Evolutionary conservation across 1,140 invertebrate species (phyloP), one percentile per base, ranked within the genome.

Genomic region (Ctenoplectra terminalis): DNA sequence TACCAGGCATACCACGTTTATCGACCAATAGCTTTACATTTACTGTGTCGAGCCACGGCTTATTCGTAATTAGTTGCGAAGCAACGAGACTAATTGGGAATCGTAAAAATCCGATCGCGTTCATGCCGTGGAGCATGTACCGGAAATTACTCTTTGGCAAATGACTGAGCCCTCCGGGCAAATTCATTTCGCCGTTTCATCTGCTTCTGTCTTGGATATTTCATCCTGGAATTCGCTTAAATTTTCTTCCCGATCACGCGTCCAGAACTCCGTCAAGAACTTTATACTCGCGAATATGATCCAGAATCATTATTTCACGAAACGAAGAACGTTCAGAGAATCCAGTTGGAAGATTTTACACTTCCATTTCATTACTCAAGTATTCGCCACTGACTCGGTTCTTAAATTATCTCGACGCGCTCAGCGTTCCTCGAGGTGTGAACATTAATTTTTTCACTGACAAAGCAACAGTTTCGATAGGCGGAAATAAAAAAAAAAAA

Each of bases 21-120:
- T 79, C 69, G 54, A 31, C 31, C 69, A 17, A 79, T 72, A 71
- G 67, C 60, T 79, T 52, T 56, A n/a, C 77, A n/a, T 50, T 71
- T 40, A 26, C 67, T 17, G 67, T 52, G 46, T 61, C 76, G n/a
- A 50, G 34, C 7, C 17, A 7, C 77, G 43, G 56, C 69, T 63
- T 63, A 63, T 54, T 80, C 46, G 69, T 72, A 79, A 80, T 80
- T 79, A 79, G 46, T 63, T 34, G 56, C 46, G 13, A 52, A 40
- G 46, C 46, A 71, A 73, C 69, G 69, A 50, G 69, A 61, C 58
- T 77, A 77, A 77, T 77, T 77, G 52, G 29, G 40, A 77, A 80
- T 80, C 69, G 69, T 79, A 73, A 80, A 80, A 63, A 63, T 58
- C 70, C 2, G 17, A 54, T 63, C 46, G 46, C 43, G 46, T 17